Conservation (phyloP, 2,797 vertebrate species). For the Chaenodraco wilsoni region DNA sequence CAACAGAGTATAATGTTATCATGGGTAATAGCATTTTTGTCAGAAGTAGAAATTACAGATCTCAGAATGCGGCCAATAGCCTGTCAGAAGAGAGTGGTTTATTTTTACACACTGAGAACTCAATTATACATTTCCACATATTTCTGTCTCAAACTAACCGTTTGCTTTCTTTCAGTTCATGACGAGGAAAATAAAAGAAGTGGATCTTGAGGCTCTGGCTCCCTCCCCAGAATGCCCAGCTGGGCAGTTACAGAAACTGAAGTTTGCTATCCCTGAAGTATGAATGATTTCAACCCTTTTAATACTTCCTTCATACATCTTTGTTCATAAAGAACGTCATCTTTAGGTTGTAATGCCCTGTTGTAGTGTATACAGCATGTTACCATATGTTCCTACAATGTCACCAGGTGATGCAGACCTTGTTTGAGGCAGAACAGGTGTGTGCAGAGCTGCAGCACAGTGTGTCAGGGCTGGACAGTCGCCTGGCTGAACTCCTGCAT, state of each 20-base stretch:
- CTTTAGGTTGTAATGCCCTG: background rate
- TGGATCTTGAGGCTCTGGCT: slow-evolving; percentile 75
- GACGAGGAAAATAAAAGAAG: slow-evolving; percentile 80
- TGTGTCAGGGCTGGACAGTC: slow-evolving; percentile 79
- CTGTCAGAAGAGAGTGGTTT: background rate
- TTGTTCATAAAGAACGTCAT: background rate
- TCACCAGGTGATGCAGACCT: slow-evolving; percentile 78
- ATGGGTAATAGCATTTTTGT: background rate
- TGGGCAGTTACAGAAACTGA: slow-evolving; percentile 78
- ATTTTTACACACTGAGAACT: background rate
- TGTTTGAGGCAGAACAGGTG: slow-evolving; percentile 81
- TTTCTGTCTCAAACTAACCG: background rate
- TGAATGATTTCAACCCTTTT: background rate
- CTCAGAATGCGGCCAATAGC: background rate
- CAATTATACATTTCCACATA: background rate
- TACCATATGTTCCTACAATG: background rate
- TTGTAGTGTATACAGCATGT: background rate
- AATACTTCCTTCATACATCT: background rate
- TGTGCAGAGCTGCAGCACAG: slow-evolving; percentile 82
- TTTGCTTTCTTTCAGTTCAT: slow-evolving; percentile 69
- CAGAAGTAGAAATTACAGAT: background rate
- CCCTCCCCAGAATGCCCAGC: slow-evolving; percentile 72
- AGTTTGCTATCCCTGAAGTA: slow-evolving; percentile 81
- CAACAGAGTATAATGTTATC: background rate
- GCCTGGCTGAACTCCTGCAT: slow-evolving; percentile 83